Base-by-base conservation (phyloP, 2,797 vertebrate genomes). In the Tympanoctomys barrerae region DNA sequence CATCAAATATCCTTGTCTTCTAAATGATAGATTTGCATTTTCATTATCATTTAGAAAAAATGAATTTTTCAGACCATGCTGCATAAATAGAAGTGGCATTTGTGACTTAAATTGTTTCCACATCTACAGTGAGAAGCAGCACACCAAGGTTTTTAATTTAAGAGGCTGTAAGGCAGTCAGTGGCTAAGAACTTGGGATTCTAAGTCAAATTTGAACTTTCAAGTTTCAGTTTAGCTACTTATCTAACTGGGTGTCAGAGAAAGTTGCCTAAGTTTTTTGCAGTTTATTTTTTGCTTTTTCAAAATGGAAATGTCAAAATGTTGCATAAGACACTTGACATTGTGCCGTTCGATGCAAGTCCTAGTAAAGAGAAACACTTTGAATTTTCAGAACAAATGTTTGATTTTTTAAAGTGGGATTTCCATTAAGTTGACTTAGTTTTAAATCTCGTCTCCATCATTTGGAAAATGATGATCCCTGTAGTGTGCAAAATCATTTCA, bases 301-400 rank as follows among this genome's bases (percentile, higher is more conserved):
- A 82, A 89, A 93, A 82, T 71, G 28, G 68, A 95, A 77, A 61
- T 83, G 66, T 84, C 54, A 94, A 90, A 86, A 68, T 68, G n/a
- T 64, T 73, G 5, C 64, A 21, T 61, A 52, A 90, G 91, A 96
- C 39, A 31, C 22, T 84, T 93, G 64, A 36, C 88, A 26, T 62
- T 49, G 61, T 71, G 10, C 49, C 36, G 24, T 70, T 95, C 78
- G 84, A 2, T 73, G 52, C 18, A 68, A 82, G 86, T 86, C 14
- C n/a, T 36, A 75, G 42, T 61, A 78, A 31, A 80, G 31, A 39
- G 46, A 77, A 95, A 71, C 9, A 68, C 86, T 83, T 94, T 19
- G 11, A 54, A 61, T 54, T 94, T 95, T 93, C 2, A 73, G 52
- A 91, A 66, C 66, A 94, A 83, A 52, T 19, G 6, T 80, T 73